These are phyloP conservation scores for Melipona quadrifasciata DNA, from an alignment of 1,140 invertebrate species.

Conservation along the genomic window DNA sequence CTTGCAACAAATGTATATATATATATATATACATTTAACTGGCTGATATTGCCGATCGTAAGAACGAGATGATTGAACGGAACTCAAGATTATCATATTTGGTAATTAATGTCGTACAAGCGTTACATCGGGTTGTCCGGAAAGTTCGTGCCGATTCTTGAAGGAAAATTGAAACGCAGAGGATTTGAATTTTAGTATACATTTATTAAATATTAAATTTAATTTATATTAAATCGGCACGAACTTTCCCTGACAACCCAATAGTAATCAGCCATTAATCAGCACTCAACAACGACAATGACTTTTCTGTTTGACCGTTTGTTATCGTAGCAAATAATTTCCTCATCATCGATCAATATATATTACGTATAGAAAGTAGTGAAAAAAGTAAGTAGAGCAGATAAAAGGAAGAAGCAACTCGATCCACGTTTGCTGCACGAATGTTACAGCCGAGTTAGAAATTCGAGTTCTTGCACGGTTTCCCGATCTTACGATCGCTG, in stretches of 20 bases:
- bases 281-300: background rate
- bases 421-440: background rate
- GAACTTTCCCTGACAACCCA: too few relatives aligned
- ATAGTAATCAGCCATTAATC: slow-evolving; percentile 1
- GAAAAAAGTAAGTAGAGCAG: background rate
- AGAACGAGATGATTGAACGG: background rate
- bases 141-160: too few relatives aligned
- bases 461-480: background rate
- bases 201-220: too few relatives aligned
- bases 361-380: background rate
- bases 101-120: background rate
- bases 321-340: background rate
- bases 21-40: background rate
- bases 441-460: background rate
- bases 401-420: background rate
- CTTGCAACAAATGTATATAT: slow-evolving; percentile 13
- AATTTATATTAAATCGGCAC: too few relatives aligned
- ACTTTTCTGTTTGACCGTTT: background rate
- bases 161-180: too few relatives aligned
- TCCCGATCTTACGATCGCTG: background rate
- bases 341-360: background rate
- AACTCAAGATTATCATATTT: background rate
- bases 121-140: too few relatives aligned
- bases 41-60: background rate
- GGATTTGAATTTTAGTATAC: too few relatives aligned